These are phyloP conservation scores for Chrysodeixis includens DNA, from an alignment of 2,888 invertebrate species.

Conservation along the genomic window DNA sequence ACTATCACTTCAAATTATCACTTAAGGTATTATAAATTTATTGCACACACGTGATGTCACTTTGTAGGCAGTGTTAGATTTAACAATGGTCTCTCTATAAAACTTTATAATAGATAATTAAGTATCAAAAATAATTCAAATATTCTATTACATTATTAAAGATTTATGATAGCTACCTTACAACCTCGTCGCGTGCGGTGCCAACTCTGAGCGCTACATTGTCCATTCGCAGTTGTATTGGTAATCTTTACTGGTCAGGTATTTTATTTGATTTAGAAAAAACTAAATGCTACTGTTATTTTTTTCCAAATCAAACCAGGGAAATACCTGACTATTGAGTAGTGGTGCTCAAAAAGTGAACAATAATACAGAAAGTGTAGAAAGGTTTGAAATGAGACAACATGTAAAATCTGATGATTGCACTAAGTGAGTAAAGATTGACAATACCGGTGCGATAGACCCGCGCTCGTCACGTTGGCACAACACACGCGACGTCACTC, in stretches of 20 bases:
- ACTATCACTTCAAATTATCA: conserved; percentile 54
- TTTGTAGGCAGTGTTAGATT: conserved; percentile 70
- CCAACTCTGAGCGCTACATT: conserved; percentile 51
- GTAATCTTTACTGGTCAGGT: background rate
- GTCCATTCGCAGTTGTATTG: background rate
- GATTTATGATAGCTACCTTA: conserved; percentile 68
- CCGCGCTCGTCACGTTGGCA: conserved; percentile 15
- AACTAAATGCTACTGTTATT: too few relatives aligned
- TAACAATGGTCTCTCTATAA: conserved; percentile 68
- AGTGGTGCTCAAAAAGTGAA: background rate
- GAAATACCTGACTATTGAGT: background rate
- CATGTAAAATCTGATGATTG: background rate
- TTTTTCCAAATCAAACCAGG: background rate
- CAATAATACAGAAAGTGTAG: background rate
- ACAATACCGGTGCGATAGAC: conserved; percentile 11
- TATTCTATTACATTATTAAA: conserved; percentile 69
- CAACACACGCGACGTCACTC: conserved; percentile 8
- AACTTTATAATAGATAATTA: conserved; percentile 72
- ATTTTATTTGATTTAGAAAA: background rate
- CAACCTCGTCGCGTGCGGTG: conserved; percentile 67
- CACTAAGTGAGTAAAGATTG: background rate
- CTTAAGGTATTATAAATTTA: conserved; percentile 63
- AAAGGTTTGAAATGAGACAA: background rate
- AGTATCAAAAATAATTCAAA: conserved; percentile 82
- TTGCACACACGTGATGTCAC: conserved; percentile 72